Conservation (phyloP, 92 coral and sea anemone species). For the Epizoanthus rinbou region DNA sequence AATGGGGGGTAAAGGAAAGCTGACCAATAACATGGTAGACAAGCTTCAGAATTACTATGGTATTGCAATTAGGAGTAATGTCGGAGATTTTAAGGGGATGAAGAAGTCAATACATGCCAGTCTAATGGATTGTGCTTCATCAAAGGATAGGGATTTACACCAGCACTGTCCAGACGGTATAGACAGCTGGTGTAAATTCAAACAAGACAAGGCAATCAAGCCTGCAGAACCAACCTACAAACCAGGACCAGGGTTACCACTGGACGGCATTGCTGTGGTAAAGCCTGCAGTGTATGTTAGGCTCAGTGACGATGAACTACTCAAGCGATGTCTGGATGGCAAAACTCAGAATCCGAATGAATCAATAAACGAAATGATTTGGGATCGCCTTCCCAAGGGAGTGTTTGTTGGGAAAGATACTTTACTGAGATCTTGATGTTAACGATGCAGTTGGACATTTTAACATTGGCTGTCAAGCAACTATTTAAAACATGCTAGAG, state of each 20-base stretch:
- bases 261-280: conserved; percentile 42
- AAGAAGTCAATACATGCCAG: conserved; percentile 57
- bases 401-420: conserved; percentile 41
- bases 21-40: conserved; percentile 55
- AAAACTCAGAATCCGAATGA: conserved; percentile 68
- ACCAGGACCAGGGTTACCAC: conserved; percentile 61
- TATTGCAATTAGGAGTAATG: conserved; percentile 52
- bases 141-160: conserved; percentile 33
- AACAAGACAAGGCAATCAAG: conserved; percentile 19
- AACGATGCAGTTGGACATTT: conserved; percentile 69
- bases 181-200: conserved; percentile 51
- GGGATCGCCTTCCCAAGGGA: conserved; percentile 57
- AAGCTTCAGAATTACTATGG: conserved; percentile 52
- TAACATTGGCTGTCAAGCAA: conserved; percentile 59
- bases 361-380: conserved; percentile 59
- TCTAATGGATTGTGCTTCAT: conserved; percentile 50
- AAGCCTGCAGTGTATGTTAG: conserved; percentile 49
- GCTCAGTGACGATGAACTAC: conserved; percentile 58
- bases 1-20: conserved; percentile 58
- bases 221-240: conserved; percentile 20
- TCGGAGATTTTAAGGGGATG: conserved; percentile 39
- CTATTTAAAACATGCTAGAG: conserved; percentile 40
- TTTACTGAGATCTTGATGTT: conserved; percentile 52
- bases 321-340: conserved; percentile 57
- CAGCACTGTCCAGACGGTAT: conserved; percentile 50